A percentile compares a stretch with the other conserved stretches of the same genome.
Conservation (phyloP, 2,888 invertebrate genomes). For the Idaea biselata region DNA sequence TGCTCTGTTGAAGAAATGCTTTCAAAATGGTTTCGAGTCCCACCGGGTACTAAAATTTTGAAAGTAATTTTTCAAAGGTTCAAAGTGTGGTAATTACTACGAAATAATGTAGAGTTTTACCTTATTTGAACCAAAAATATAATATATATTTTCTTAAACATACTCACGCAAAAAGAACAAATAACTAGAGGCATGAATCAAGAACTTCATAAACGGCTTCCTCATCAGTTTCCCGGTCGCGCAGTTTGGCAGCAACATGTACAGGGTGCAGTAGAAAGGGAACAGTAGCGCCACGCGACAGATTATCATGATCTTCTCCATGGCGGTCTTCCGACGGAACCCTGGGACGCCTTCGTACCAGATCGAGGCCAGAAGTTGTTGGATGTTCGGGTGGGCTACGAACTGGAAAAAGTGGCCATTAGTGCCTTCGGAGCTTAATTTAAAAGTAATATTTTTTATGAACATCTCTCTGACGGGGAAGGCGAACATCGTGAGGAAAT, state of each 20-base stretch:
- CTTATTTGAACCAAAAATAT: too few species aligned
- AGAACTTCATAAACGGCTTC: slow-evolving; percentile 98
- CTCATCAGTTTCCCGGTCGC: slow-evolving; percentile 90
- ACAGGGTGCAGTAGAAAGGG: slow-evolving; percentile 92
- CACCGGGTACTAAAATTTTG: too few species aligned
- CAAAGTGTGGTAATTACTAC: too few species aligned
- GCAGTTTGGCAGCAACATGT: slow-evolving; percentile 92
- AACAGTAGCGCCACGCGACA: slow-evolving; percentile 89
- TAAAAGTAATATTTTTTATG: too few species aligned
- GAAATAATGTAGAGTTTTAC: too few species aligned
- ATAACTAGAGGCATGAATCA: slow-evolving; percentile 96
- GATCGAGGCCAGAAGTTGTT: slow-evolving; percentile 93
- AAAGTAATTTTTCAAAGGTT: too few species aligned
- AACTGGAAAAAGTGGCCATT: slow-evolving; percentile 79
- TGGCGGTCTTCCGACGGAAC: slow-evolving; percentile 89
- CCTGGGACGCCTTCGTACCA: slow-evolving; percentile 98
- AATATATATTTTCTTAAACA: too few species aligned
- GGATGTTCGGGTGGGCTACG: slow-evolving; percentile 97
- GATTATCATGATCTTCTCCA: slow-evolving; percentile 87
- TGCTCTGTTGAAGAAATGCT: too few species aligned
- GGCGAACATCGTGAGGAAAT: too few species aligned
- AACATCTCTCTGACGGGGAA: too few species aligned
- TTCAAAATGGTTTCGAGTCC: too few species aligned
- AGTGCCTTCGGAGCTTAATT: not conserved
- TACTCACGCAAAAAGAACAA: slow-evolving; percentile 94